Percentiles rank a stretch among this genome's conserved stretches.
Evolutionary conservation across 2,113 vertebrate genomes (phyloP).

Genomic region (Tupaia chinensis): DNA sequence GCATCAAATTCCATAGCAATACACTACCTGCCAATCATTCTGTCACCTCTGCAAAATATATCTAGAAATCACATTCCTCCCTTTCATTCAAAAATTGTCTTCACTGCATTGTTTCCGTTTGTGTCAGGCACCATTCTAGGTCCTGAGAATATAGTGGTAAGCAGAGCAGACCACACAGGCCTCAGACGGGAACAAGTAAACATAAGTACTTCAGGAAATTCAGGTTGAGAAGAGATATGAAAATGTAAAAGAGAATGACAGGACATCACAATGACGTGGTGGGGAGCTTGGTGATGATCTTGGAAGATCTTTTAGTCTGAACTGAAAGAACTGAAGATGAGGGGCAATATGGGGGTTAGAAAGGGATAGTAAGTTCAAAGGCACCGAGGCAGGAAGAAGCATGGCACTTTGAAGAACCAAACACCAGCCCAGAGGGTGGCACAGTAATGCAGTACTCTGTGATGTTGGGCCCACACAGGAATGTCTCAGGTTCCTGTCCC

Average conservation of each 20-base stretch:
- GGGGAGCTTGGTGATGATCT: not conserved
- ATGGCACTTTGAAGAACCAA: not conserved
- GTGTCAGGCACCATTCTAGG: not conserved
- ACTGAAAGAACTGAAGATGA: not conserved
- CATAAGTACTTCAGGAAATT: not conserved
- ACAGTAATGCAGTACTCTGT: too few species aligned
- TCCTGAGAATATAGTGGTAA: not conserved
- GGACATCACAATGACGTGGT: not conserved
- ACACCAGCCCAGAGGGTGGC: too few species aligned
- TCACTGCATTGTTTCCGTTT: not conserved
- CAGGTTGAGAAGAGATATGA: not conserved
- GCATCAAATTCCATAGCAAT: constrained; percentile 1
- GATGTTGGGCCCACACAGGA: too few species aligned
- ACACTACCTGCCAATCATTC: not conserved
- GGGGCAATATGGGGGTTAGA: accelerated
- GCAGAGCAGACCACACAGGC: not conserved
- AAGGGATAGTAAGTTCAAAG: not conserved
- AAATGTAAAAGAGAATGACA: not conserved
- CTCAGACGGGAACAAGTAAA: not conserved
- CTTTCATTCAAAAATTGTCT: not conserved
- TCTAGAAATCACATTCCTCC: not conserved
- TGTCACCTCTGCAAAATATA: not conserved
- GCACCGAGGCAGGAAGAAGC: not conserved
- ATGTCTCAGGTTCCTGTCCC: too few species aligned
- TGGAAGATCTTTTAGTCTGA: not conserved